Conservation (phyloP, 1,140 invertebrate species). For the Aleiodes sp. region DNA sequence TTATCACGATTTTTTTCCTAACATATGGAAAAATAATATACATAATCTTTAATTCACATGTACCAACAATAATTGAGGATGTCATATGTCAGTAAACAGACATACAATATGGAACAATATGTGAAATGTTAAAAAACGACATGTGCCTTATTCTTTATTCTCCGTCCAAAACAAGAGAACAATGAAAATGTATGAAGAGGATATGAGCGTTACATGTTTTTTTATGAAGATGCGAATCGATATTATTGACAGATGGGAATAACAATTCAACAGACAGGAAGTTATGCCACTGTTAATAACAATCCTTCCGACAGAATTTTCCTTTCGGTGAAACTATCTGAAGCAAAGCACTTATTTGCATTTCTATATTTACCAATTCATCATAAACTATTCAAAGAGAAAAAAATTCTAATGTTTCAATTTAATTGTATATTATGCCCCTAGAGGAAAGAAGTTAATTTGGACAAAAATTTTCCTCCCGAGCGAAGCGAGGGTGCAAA, state of each 20-base stretch:
- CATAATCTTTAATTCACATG: constrained; percentile 27
- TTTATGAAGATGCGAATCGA: constrained; percentile 17
- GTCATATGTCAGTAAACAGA: constrained; percentile 24
- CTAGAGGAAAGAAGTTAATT: no score
- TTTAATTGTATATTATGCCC: no score
- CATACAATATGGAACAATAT: constrained; percentile 3
- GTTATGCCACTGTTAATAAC: neutral
- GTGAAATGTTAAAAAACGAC: constrained; percentile 16
- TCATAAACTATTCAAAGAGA: no score
- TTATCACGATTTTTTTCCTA: constrained; percentile 9
- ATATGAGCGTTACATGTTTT: constrained; percentile 6
- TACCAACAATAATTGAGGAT: constrained; percentile 27
- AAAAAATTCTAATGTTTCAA: no score
- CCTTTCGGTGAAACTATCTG: no score
- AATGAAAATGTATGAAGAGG: constrained; percentile 6
- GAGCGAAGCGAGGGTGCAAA: no score
- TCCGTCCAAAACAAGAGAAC: neutral
- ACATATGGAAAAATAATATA: neutral
- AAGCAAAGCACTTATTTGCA: no score
- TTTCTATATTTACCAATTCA: no score
- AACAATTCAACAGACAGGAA: neutral
- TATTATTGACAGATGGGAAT: constrained; percentile 31
- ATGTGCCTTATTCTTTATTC: constrained; percentile 8
- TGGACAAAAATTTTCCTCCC: no score
- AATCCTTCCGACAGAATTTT: neutral